Evolutionary conservation across 2,113 vertebrate genomes (phyloP).

Genomic region (Azemiops feae): DNA sequence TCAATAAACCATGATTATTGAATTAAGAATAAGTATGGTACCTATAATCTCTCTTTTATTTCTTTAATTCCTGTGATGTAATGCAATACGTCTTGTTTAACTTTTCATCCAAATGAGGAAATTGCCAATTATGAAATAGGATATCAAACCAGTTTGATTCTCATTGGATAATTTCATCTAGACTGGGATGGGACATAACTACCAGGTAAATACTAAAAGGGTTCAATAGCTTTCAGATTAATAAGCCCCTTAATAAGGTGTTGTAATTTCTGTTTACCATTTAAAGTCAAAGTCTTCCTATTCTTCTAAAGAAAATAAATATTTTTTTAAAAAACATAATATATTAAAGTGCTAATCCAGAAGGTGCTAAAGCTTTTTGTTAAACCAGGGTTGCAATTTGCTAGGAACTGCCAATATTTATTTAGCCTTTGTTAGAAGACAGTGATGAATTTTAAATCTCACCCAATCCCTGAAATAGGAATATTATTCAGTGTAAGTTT

Average conservation of each 20-base stretch:
- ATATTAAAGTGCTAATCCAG: not conserved
- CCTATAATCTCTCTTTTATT: not conserved
- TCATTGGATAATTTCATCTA: not conserved
- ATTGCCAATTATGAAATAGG: not conserved
- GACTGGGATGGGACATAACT: not conserved
- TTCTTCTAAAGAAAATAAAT: not conserved
- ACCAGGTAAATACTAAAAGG: not conserved
- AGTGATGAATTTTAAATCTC: constrained; percentile 12
- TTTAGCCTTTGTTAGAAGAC: constrained; percentile 32
- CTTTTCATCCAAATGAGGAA: not conserved
- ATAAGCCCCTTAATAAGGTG: not conserved
- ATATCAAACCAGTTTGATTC: not conserved
- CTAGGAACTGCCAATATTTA: not conserved
- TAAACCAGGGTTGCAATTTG: constrained; percentile 22
- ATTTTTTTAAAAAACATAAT: not conserved
- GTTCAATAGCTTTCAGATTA: not conserved
- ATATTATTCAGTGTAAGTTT: constrained; percentile 38
- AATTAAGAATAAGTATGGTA: not conserved
- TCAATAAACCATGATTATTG: not conserved
- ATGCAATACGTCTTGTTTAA: not conserved
- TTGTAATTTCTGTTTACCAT: not conserved
- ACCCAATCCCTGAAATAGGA: constrained; percentile 26
- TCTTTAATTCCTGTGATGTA: not conserved
- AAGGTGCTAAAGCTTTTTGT: not conserved
- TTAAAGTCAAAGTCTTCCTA: not conserved